Evolutionary conservation across 2,113 vertebrate genomes (phyloP).

Genomic region (Arenaria interpres): DNA sequence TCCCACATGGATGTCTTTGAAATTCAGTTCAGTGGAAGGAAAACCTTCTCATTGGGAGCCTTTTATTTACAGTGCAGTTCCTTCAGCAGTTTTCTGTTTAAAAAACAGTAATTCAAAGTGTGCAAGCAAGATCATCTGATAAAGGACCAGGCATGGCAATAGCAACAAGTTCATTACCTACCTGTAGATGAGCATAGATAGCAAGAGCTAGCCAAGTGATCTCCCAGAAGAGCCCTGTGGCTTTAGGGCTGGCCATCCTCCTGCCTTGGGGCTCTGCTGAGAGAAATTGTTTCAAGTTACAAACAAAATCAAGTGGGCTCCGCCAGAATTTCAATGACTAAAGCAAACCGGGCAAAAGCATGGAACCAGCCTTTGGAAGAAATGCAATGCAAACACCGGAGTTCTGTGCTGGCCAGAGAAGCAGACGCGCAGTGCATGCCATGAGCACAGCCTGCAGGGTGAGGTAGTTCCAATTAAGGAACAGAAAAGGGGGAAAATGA

Average conservation of each 20-base stretch:
- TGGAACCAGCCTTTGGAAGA: conserved; percentile 43
- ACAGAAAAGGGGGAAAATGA: background rate
- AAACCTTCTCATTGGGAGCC: background rate
- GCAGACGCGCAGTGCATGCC: background rate
- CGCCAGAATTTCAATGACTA: conserved; percentile 49
- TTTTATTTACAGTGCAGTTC: background rate
- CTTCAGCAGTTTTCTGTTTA: background rate
- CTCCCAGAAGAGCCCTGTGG: conserved; percentile 49
- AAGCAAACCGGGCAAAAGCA: conserved; percentile 42
- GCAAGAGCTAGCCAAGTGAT: conserved; percentile 63
- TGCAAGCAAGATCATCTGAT: background rate
- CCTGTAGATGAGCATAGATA: conserved; percentile 68
- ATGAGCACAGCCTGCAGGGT: conserved; percentile 55
- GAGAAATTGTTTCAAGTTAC: conserved; percentile 53
- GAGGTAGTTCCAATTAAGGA: conserved; percentile 6
- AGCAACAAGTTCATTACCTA: conserved; percentile 39
- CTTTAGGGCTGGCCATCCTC: conserved; percentile 53
- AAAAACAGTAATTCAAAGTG: background rate
- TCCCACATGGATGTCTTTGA: background rate
- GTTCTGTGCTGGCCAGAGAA: conserved; percentile 33
- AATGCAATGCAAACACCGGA: conserved; percentile 39
- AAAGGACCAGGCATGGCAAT: background rate
- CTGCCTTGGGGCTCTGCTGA: conserved; percentile 3
- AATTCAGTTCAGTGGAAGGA: background rate
- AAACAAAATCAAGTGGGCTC: conserved; percentile 22